A percentile compares a stretch with the other conserved stretches of the same genome.
These are phyloP conservation scores for Parauchenoglanis ngamensis DNA, from an alignment of 2,797 vertebrate genomes.

Conservation along the genomic window DNA sequence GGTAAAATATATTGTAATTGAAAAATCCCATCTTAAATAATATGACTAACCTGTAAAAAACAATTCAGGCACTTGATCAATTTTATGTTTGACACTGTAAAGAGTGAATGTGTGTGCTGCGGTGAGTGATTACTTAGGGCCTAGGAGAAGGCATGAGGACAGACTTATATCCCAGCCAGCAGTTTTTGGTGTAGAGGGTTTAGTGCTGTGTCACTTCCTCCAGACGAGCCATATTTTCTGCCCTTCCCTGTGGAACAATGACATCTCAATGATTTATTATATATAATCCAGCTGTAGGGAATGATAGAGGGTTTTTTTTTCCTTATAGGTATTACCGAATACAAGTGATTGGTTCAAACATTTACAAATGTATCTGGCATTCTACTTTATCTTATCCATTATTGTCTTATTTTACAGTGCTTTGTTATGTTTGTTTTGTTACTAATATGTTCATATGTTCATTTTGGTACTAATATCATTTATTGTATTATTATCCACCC, in stretches of 20 bases:
- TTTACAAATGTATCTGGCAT: neutral
- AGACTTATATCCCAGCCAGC: conserved; percentile 28
- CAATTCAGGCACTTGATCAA: neutral
- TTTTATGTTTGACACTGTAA: neutral
- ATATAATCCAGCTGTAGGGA: neutral
- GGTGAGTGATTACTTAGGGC: neutral
- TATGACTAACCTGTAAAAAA: neutral
- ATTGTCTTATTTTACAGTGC: neutral
- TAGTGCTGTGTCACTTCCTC: conserved; percentile 29
- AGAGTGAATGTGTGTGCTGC: conserved; percentile 23
- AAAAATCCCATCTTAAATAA: neutral
- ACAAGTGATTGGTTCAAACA: neutral
- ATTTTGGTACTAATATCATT: conserved; percentile 1
- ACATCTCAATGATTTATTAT: conserved; percentile 27
- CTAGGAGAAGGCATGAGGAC: conserved; percentile 12
- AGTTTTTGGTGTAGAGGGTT: conserved; percentile 24
- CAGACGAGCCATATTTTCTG: conserved; percentile 33
- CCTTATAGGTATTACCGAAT: neutral
- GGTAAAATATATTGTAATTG: neutral
- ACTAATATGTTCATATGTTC: neutral
- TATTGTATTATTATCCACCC: neutral
- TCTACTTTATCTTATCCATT: neutral
- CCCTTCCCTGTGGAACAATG: conserved; percentile 34
- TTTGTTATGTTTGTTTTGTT: neutral
- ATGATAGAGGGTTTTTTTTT: neutral